Conservation (phyloP, 1,140 invertebrate species). For the Atta cephalotes region DNA sequence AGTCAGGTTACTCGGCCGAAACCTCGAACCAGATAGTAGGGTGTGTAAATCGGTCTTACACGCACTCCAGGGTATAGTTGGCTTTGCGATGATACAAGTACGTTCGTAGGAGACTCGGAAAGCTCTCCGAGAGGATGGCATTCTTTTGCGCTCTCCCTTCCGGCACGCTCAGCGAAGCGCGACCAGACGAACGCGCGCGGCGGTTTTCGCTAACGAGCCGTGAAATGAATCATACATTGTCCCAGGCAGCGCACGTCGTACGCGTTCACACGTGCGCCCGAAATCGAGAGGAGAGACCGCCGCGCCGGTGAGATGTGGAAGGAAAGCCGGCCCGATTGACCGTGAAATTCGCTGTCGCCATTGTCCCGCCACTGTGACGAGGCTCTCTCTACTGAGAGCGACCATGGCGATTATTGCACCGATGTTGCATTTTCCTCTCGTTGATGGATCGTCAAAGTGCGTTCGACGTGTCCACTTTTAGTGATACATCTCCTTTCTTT, state of each 20-base stretch:
- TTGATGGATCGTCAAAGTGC: neutral
- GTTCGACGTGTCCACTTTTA: neutral
- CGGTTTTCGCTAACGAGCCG: constrained; percentile 72
- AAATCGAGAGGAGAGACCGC: constrained; percentile 45
- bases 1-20: constrained; percentile 47
- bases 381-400: constrained; percentile 85
- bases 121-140: neutral
- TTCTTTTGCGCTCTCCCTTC: constrained; percentile 49
- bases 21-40: neutral
- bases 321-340: constrained; percentile 68
- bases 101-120: neutral
- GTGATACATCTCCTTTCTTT: neutral
- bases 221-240: constrained; percentile 73
- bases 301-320: constrained; percentile 40
- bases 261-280: constrained; percentile 85
- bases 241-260: neutral
- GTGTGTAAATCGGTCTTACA: constrained; percentile 37
- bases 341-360: constrained; percentile 66
- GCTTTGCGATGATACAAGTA: neutral
- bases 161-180: constrained; percentile 33
- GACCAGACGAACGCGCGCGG: constrained; percentile 39
- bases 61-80: neutral
- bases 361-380: constrained; percentile 1
- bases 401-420: constrained; percentile 23
- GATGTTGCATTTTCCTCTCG: constrained; percentile 4